Conservation (phyloP, 2,888 invertebrate genomes). For the Scaeva pyrastri region DNA sequence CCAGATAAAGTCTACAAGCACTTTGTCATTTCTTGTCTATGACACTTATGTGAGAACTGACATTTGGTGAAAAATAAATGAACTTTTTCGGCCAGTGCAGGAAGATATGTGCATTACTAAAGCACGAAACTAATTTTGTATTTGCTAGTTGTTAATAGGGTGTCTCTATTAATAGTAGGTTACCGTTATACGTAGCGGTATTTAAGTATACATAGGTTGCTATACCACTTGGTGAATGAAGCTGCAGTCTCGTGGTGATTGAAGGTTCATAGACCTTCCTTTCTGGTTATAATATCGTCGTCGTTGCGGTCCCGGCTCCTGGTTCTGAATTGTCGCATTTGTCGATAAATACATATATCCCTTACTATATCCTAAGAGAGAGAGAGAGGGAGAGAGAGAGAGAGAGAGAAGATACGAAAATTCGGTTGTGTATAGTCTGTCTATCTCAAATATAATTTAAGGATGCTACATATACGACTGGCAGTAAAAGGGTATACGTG, state of each 20-base stretch:
- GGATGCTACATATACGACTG: neutral
- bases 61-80: neutral
- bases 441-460: neutral
- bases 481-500: conserved; percentile 48
- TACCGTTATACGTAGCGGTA: conserved; percentile 30
- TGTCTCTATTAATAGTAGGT: conserved; percentile 42
- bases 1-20: too few species aligned
- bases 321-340: conserved; percentile 12
- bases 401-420: conserved; percentile 53
- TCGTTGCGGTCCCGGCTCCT: neutral
- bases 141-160: conserved; percentile 64
- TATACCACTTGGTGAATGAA: conserved; percentile 9
- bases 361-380: neutral
- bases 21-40: too few species aligned
- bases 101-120: conserved; percentile 2
- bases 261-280: conserved; percentile 58
- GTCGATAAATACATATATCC: conserved; percentile 15
- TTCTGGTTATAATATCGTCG: conserved; percentile 11
- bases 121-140: conserved; percentile 67
- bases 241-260: conserved; percentile 40
- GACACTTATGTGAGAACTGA: too few species aligned
- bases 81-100: neutral
- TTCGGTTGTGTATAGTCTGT: conserved; percentile 42
- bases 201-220: neutral
- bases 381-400: too few species aligned